phyloP scores from a whole-genome alignment of 2,888 invertebrate species.

The Cerceris rybyensis region DNA sequence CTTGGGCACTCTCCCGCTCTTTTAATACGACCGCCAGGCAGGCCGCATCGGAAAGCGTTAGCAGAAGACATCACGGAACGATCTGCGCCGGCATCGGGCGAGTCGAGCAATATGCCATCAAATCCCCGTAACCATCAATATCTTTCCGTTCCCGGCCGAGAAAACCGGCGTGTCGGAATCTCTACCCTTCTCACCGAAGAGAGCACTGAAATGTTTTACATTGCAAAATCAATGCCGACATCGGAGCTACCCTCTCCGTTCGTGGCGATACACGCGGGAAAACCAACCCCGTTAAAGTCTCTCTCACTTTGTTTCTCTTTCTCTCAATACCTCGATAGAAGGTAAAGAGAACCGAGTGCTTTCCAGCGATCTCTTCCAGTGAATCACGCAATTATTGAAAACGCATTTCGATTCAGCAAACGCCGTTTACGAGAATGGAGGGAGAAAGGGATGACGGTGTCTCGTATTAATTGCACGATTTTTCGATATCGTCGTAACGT shows the following conservation, averaged over 20 bases:
- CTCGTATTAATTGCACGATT: constrained; percentile 44
- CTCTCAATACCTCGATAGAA: neutral
- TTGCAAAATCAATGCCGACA: constrained; percentile 80
- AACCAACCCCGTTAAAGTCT: constrained; percentile 9
- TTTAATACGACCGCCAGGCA: constrained; percentile 45
- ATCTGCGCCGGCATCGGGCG: constrained; percentile 73
- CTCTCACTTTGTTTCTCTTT: neutral
- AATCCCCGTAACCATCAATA: constrained; percentile 82
- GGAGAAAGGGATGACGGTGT: constrained; percentile 7
- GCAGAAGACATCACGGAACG: constrained; percentile 80
- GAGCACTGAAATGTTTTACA: constrained; percentile 80
- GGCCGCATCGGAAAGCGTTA: constrained; percentile 77
- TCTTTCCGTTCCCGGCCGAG: constrained; percentile 70
- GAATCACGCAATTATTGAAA: constrained; percentile 80
- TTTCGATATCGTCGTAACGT: constrained; percentile 4
- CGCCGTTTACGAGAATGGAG: constrained; percentile 1
- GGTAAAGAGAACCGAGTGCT: constrained; percentile 4
- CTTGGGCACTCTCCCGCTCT: constrained; percentile 57
- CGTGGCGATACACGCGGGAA: constrained; percentile 27
- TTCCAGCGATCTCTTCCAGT: constrained; percentile 68
- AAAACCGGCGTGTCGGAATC: constrained; percentile 49
- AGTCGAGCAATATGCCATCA: constrained; percentile 81
- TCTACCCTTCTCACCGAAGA: constrained; percentile 51
- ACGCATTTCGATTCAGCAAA: constrained; percentile 71
- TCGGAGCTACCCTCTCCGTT: constrained; percentile 65